Evolutionary conservation across 1,140 invertebrate genomes (phyloP), one percentile per base, ranked within the genome.

Genomic region (Thrips palmi): DNA sequence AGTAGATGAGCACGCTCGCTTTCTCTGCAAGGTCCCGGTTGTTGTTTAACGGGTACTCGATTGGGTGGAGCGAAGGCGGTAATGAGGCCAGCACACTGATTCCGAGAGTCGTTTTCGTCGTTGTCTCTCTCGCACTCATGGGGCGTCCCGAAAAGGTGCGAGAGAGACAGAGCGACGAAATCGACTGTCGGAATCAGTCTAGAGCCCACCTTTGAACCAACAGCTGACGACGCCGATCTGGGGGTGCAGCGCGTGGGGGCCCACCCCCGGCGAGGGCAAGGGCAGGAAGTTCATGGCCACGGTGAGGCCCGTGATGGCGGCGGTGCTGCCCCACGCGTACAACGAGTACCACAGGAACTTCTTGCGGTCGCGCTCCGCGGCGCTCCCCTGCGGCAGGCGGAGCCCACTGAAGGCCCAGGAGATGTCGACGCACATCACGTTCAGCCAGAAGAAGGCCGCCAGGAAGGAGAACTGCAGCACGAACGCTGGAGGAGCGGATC

Each of bases 381-480:
- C 23, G 23, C 33, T 34, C 1, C 42, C 10, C 39, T n/a, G 19
- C 22, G n/a, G 35, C 39, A 7, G 35, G 21, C 33, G 30, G 3
- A 43, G 22, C 2, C 39, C 40, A 30, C 41, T 47, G 41, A 68
- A 65, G 10, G 73, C 73, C 49, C 63, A 60, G 51, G 66, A 73
- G 40, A 75, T 70, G 49, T 76, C 72, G 45, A 71, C 66, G 37
- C 73, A 70, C 63, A 77, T 74, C 23, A 73, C 62, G 49, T 69
- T 71, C 48, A 80, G 65, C 77, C 77, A 82, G 25, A 68, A 67
- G 47, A 79, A 79, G 11, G 73, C 58, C 1, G 70, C 62, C 25
- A 78, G 52, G 46, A 60, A 58, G 4, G 49, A 48, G 29, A 61
- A 64, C 3, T 64, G 47, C 39, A 55, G 52, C 4, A 47, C 27